Conservation (phyloP, 2,888 invertebrate genomes). For the Apotomis capreana region DNA sequence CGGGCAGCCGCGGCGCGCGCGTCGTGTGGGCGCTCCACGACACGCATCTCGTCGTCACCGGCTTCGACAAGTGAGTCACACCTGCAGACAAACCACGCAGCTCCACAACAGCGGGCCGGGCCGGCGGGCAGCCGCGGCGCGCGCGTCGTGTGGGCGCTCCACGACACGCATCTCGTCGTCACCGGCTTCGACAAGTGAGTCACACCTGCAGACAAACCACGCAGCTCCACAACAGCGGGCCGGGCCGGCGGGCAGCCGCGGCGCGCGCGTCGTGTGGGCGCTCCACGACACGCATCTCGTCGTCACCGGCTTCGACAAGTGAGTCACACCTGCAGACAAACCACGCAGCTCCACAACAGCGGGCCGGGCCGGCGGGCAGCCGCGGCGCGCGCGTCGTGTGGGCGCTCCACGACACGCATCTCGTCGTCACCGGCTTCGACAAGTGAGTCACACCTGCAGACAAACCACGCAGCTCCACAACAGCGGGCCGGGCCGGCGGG, state of each 20-base stretch:
- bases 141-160: slow-evolving; percentile 94
- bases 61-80: slow-evolving; percentile 91
- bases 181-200: slow-evolving; percentile 95
- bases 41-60: slow-evolving; percentile 92
- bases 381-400: slow-evolving; percentile 95
- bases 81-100: too few species aligned
- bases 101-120: slow-evolving; percentile 89
- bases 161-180: slow-evolving; percentile 92
- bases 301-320: slow-evolving; percentile 96
- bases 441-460: slow-evolving; percentile 82
- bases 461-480: too few species aligned
- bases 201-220: too few species aligned
- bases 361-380: slow-evolving; percentile 93
- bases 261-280: slow-evolving; percentile 96
- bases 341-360: too few species aligned
- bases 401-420: slow-evolving; percentile 93
- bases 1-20: slow-evolving; percentile 94
- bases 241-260: slow-evolving; percentile 94
- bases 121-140: slow-evolving; percentile 96
- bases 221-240: slow-evolving; percentile 88
- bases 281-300: slow-evolving; percentile 93
- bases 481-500: slow-evolving; percentile 94
- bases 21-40: slow-evolving; percentile 95
- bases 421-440: slow-evolving; percentile 96
- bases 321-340: slow-evolving; percentile 49